phyloP scores from a whole-genome alignment of 2,888 invertebrate species.

The Agrotis segetum region DNA sequence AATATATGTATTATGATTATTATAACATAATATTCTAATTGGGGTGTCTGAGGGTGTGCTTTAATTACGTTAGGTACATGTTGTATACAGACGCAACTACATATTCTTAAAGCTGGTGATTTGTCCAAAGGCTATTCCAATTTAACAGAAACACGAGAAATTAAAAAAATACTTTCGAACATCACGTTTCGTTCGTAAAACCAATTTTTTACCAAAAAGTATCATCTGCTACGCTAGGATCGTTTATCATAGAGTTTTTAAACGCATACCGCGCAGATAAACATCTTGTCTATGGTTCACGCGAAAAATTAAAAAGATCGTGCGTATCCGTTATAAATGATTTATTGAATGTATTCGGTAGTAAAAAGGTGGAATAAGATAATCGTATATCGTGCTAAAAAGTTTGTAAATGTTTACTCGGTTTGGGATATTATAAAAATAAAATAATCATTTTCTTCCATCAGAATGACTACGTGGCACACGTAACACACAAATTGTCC shows the following conservation, averaged over 20 bases:
- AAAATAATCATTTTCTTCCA: background rate
- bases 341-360: conserved; percentile 49
- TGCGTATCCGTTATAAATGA: conserved; percentile 63
- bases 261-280: conserved; percentile 66
- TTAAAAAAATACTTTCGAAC: conserved; percentile 21
- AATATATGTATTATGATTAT: no score
- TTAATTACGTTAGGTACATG: no score
- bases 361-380: conserved; percentile 14
- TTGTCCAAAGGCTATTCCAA: background rate
- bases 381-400: background rate
- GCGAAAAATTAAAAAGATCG: conserved; percentile 69
- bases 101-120: no score
- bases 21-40: no score
- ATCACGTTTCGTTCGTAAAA: conserved; percentile 59
- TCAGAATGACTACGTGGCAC: background rate
- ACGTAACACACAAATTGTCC: no score
- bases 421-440: background rate
- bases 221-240: conserved; percentile 65
- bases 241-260: conserved; percentile 68
- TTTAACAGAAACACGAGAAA: background rate
- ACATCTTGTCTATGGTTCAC: conserved; percentile 65
- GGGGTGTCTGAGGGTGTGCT: no score
- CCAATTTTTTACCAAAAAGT: conserved; percentile 57
- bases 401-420: background rate
- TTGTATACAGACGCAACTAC: no score